These are phyloP conservation scores for Enteromius viviparus DNA, from an alignment of 2,797 vertebrate genomes.

Conservation along the genomic window DNA sequence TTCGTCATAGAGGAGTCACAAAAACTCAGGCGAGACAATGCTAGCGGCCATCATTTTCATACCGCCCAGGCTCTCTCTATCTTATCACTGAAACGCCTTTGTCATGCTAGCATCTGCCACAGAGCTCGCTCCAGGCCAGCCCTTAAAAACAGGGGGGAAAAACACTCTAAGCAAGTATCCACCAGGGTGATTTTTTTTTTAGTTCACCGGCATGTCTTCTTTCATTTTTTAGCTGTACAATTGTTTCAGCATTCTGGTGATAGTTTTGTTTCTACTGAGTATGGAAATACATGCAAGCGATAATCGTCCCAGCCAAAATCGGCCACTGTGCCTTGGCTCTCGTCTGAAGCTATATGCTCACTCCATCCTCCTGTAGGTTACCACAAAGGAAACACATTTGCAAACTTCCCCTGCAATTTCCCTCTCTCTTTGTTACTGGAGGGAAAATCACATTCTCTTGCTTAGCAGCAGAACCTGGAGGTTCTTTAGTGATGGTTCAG, in stretches of 20 bases:
- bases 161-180: slow-evolving; percentile 20
- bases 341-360: slow-evolving; percentile 66
- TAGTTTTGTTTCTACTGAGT: slow-evolving; percentile 65
- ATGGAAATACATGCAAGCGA: slow-evolving; percentile 66
- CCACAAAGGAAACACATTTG: slow-evolving; percentile 66
- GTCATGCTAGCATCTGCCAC: slow-evolving; percentile 69
- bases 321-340: slow-evolving; percentile 59
- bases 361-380: slow-evolving; percentile 60
- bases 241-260: slow-evolving; percentile 65
- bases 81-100: slow-evolving; percentile 72
- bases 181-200: slow-evolving; percentile 53
- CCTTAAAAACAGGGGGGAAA: slow-evolving; percentile 51
- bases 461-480: slow-evolving; percentile 54
- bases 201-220: slow-evolving; percentile 63
- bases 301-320: slow-evolving; percentile 71
- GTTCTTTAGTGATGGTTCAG: slow-evolving; percentile 65
- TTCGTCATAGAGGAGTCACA: slow-evolving; percentile 78
- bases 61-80: slow-evolving; percentile 65
- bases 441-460: slow-evolving; percentile 59
- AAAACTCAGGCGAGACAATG: slow-evolving; percentile 74
- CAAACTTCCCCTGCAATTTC: slow-evolving; percentile 63
- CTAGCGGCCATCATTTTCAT: slow-evolving; percentile 68
- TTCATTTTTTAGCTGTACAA: slow-evolving; percentile 54
- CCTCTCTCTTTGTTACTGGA: slow-evolving; percentile 55
- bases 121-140: slow-evolving; percentile 62